phyloP scores from a whole-genome alignment of 1,140 invertebrate species.

The Trichomalopsis sarcophagae region DNA sequence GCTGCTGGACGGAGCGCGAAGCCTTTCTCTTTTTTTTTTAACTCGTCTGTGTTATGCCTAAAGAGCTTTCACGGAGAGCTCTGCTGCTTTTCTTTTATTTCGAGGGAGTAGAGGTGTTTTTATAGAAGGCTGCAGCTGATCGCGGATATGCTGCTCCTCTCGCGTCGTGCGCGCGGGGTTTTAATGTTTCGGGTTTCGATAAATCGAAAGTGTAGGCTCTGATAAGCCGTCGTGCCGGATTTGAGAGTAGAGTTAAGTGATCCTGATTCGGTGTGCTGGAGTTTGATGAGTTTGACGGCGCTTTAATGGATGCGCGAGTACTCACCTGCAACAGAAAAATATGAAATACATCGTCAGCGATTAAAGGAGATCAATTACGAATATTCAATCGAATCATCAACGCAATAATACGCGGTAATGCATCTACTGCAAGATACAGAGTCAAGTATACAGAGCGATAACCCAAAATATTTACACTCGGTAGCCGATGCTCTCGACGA shows the following conservation, averaged over 20 bases:
- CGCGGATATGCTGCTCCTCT: background rate
- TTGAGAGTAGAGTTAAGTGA: background rate
- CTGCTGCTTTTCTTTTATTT: background rate
- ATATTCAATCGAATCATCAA: too few species aligned
- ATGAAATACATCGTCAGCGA: background rate
- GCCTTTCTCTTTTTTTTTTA: background rate
- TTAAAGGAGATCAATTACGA: too few species aligned
- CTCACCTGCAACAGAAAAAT: slow-evolving; percentile 28
- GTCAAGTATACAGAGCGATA: too few species aligned
- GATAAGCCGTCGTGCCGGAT: background rate
- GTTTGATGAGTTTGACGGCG: background rate
- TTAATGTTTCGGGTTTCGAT: slow-evolving; percentile 22
- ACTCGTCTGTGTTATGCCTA: background rate
- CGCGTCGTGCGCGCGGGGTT: background rate
- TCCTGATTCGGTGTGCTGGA: background rate
- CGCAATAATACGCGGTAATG: too few species aligned
- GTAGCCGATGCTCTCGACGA: too few species aligned
- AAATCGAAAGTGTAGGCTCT: slow-evolving; percentile 28
- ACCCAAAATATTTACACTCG: too few species aligned
- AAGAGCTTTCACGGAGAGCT: slow-evolving; percentile 10
- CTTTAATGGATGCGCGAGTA: background rate
- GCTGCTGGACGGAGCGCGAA: background rate
- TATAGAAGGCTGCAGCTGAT: background rate
- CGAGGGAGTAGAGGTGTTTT: background rate
- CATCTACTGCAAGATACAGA: too few species aligned